Percentiles rank a stretch among this genome's conserved stretches.
Evolutionary conservation across 2,797 vertebrate species (phyloP).

Genomic region (Cichlasoma orientale): DNA sequence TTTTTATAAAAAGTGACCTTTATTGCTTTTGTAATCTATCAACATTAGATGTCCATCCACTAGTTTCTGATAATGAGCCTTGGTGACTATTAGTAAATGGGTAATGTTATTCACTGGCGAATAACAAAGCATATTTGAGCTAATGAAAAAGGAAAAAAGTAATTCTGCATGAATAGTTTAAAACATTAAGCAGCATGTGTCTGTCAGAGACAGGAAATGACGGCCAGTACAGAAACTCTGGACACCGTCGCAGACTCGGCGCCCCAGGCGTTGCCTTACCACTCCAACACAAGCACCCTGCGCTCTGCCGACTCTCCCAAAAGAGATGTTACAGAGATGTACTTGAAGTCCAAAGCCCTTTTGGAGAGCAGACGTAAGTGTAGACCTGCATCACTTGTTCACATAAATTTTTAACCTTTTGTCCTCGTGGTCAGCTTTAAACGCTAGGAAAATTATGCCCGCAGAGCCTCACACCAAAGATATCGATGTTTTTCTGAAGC

Average conservation of each 20-base stretch:
- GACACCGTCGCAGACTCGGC: constrained; percentile 65
- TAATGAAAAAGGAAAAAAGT: neutral
- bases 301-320: constrained; percentile 88
- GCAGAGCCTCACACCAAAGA: constrained; percentile 96
- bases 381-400: neutral
- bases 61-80: constrained; percentile 46
- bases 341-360: constrained; percentile 96
- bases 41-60: constrained; percentile 37
- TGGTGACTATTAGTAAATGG: constrained; percentile 10
- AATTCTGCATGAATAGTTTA: neutral
- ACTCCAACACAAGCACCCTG: constrained; percentile 84
- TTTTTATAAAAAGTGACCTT: constrained; percentile 50
- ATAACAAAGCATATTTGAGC: neutral
- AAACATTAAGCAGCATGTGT: neutral
- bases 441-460: neutral
- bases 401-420: neutral
- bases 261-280: constrained; percentile 91
- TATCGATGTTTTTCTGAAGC: constrained; percentile 94
- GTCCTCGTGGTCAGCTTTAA: neutral
- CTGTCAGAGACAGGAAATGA: constrained; percentile 85
- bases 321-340: constrained; percentile 91
- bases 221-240: constrained; percentile 85
- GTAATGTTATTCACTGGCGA: constrained; percentile 22
- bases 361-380: constrained; percentile 97
- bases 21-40: constrained; percentile 39